These are phyloP conservation scores for Tricholaema leucomelas DNA, from an alignment of 2,113 vertebrate genomes.

Conservation along the genomic window DNA sequence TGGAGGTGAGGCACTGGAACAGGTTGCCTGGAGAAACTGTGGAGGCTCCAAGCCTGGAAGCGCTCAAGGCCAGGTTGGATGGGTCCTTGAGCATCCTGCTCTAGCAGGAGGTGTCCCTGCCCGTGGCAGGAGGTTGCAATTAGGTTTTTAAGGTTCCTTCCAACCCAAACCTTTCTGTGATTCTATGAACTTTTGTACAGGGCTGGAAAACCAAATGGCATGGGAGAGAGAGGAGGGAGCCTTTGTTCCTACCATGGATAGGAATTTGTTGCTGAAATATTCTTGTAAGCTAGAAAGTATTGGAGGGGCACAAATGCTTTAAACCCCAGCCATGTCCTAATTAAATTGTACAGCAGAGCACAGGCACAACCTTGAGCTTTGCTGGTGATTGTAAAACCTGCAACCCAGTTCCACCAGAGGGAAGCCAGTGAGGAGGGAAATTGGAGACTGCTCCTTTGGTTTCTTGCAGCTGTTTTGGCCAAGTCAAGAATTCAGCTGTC, in stretches of 20 bases:
- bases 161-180: too few species aligned
- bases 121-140: too few species aligned
- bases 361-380: not conserved
- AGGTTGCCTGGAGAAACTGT: too few species aligned
- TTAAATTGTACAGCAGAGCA: slow-evolving; percentile 3
- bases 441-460: slow-evolving; percentile 39
- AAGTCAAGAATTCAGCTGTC: slow-evolving; percentile 67
- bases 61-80: too few species aligned
- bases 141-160: too few species aligned
- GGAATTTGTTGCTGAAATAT: not conserved
- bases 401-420: not conserved
- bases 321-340: not conserved
- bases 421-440: slow-evolving; percentile 60
- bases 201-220: not conserved
- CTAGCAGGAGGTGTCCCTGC: too few species aligned
- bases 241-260: not conserved
- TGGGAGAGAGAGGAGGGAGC: not conserved
- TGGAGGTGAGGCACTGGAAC: too few species aligned
- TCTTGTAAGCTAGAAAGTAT: not conserved
- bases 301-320: not conserved
- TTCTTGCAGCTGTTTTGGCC: slow-evolving; percentile 70
- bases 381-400: slow-evolving; percentile 61
- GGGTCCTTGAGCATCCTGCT: too few species aligned
- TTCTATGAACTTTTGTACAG: not conserved
- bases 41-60: too few species aligned